These are phyloP conservation scores for Scomber scombrus DNA, from an alignment of 2,113 vertebrate species.

Conservation along the genomic window DNA sequence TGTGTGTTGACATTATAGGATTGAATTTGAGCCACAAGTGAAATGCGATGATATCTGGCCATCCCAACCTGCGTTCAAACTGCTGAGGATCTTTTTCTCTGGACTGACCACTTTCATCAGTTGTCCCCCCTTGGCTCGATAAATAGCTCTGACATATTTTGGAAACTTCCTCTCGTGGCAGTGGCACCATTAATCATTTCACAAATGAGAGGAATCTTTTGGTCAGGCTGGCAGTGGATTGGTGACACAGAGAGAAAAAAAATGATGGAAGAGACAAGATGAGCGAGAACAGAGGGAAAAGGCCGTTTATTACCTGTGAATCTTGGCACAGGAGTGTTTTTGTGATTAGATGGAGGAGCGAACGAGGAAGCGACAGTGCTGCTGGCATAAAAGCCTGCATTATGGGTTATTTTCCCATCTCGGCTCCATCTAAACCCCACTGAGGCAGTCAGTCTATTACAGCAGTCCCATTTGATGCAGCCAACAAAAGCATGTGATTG, in stretches of 20 bases:
- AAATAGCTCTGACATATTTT: constrained; percentile 33
- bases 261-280: constrained; percentile 23
- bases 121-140: not conserved
- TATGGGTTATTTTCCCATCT: constrained; percentile 71
- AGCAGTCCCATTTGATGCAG: constrained; percentile 43
- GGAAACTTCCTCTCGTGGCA: not conserved
- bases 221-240: constrained; percentile 26
- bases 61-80: not conserved
- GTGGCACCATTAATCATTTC: constrained; percentile 48
- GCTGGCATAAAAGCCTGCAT: constrained; percentile 54
- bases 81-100: not conserved
- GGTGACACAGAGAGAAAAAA: constrained; percentile 32
- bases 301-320: constrained; percentile 48
- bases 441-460: constrained; percentile 57
- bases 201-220: constrained; percentile 24
- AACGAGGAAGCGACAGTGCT: constrained; percentile 24
- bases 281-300: constrained; percentile 25
- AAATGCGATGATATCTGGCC: not conserved
- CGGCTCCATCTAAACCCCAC: constrained; percentile 39
- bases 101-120: not conserved
- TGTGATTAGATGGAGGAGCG: constrained; percentile 50
- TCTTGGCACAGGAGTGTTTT: constrained; percentile 33
- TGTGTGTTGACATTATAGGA: not conserved
- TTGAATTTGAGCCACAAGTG: not conserved
- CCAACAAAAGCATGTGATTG: constrained; percentile 63